Conservation (phyloP, 37 sponge, comb jelly and placozoan species). For the Cladorhizidae sp. region DNA sequence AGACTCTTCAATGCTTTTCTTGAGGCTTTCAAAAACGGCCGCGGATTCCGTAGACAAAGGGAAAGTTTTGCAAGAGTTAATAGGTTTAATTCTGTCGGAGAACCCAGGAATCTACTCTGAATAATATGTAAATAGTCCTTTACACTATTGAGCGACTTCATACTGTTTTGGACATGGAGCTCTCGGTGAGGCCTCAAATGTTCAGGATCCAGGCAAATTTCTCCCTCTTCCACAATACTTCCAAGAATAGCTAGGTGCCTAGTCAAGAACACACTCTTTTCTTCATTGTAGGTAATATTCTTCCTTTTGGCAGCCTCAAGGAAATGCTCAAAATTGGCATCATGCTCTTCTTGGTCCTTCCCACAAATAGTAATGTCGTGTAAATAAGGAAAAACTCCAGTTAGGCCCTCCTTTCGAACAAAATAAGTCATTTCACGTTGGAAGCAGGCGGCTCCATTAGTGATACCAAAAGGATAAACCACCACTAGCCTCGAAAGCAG, state of each 20-base stretch:
- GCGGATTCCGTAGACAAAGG: neutral
- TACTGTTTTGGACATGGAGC: neutral
- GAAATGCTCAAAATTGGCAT: neutral
- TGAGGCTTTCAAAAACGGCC: no score
- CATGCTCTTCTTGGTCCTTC: neutral
- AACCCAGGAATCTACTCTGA: neutral
- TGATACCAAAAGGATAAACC: no score
- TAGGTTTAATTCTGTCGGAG: neutral
- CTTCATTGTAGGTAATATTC: conserved; percentile 5
- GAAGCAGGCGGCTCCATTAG: neutral
- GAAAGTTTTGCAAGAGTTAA: neutral
- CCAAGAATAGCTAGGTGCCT: neutral
- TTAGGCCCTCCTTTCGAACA: neutral
- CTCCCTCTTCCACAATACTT: neutral
- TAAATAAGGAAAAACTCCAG: no score
- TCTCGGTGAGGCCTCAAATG: neutral
- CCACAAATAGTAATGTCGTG: neutral
- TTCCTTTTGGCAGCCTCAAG: neutral
- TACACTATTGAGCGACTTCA: neutral
- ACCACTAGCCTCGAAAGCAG: neutral
- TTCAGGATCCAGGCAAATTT: neutral
- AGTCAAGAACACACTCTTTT: neutral
- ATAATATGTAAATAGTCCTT: neutral
- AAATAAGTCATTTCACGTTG: neutral
- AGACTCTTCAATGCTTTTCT: no score